phyloP scores from a whole-genome alignment of 2,797 vertebrate species.

The Ambastaia sidthimunki region DNA sequence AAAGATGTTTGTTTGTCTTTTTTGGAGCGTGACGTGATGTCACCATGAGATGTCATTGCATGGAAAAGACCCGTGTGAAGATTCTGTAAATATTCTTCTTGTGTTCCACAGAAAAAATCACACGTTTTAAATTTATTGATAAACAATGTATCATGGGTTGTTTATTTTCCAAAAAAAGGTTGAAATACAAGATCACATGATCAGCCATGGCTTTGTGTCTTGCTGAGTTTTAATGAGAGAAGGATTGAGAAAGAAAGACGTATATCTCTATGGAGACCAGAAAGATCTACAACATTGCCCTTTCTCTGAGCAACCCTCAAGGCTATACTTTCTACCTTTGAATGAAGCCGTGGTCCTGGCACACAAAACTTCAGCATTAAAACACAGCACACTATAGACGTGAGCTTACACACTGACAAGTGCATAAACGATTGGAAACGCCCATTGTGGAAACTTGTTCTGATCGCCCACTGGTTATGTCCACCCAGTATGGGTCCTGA shows the following conservation, averaged over 20 bases:
- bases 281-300: constrained; percentile 47
- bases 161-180: neutral
- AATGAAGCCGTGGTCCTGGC: constrained; percentile 11
- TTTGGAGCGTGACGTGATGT: neutral
- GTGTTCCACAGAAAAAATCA: neutral
- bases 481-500: neutral
- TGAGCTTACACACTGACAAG: neutral
- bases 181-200: constrained; percentile 8
- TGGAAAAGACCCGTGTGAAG: neutral
- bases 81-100: neutral
- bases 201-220: constrained; percentile 19
- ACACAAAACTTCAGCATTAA: constrained; percentile 6
- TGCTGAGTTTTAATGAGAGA: constrained; percentile 51
- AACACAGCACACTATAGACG: neutral
- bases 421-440: neutral
- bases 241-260: constrained; percentile 51
- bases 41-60: neutral
- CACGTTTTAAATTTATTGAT: neutral
- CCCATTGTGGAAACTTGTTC: neutral
- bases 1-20: neutral
- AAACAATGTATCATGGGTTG: neutral
- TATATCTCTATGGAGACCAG: constrained; percentile 63
- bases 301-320: constrained; percentile 49
- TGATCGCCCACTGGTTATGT: neutral
- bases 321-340: constrained; percentile 38